These are phyloP conservation scores for Rhadina sibilatrix DNA, from an alignment of 2,113 vertebrate genomes.

Conservation along the genomic window DNA sequence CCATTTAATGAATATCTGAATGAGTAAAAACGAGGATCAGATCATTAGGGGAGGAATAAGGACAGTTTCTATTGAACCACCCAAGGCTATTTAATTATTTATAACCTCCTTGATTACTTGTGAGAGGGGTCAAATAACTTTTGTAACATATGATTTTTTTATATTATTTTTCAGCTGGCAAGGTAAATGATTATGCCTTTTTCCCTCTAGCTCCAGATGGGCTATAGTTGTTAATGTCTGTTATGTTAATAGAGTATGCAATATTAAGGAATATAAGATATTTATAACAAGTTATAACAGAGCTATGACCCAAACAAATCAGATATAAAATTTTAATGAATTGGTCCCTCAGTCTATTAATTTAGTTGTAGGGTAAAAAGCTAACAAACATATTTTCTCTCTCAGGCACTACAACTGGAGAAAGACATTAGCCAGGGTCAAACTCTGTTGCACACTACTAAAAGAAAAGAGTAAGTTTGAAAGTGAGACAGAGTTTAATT, in stretches of 20 bases:
- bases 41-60: background rate
- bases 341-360: slow-evolving; percentile 24
- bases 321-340: slow-evolving; percentile 59
- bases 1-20: background rate
- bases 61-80: slow-evolving; percentile 41
- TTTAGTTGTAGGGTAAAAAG: slow-evolving; percentile 37
- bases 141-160: slow-evolving; percentile 42
- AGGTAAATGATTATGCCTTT: slow-evolving; percentile 43
- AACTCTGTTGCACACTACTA: background rate
- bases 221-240: slow-evolving; percentile 44
- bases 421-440: slow-evolving; percentile 35
- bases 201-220: slow-evolving; percentile 40
- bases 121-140: slow-evolving; percentile 54
- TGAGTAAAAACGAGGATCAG: background rate
- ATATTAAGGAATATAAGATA: slow-evolving; percentile 68
- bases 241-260: slow-evolving; percentile 51
- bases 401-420: background rate
- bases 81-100: slow-evolving; percentile 54
- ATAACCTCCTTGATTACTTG: slow-evolving; percentile 59
- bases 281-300: slow-evolving; percentile 57
- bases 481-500: background rate
- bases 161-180: slow-evolving; percentile 54
- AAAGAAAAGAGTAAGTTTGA: background rate
- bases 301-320: slow-evolving; percentile 56
- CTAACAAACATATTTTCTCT: background rate